Evolutionary conservation across 1,140 invertebrate genomes (phyloP).

Genomic region (Heliconius eleuchia): DNA sequence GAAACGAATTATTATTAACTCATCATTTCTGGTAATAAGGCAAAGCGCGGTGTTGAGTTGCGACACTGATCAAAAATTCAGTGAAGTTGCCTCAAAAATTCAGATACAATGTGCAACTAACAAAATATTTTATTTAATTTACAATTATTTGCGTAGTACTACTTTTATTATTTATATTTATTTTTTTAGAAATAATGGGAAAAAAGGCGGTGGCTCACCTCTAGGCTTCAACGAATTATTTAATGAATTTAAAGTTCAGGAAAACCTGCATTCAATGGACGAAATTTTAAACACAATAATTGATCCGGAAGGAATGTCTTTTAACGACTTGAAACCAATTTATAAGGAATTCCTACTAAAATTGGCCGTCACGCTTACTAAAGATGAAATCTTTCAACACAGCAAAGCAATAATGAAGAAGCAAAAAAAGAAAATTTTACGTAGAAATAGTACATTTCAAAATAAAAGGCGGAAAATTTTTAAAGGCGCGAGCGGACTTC

Average conservation of each 20-base stretch:
- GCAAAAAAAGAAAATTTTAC: constrained; percentile 86
- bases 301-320: constrained; percentile 94
- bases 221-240: constrained; percentile 92
- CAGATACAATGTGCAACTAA: too few relatives aligned
- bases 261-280: constrained; percentile 92
- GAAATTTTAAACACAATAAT: constrained; percentile 94
- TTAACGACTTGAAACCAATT: constrained; percentile 94
- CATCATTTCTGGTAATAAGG: too few relatives aligned
- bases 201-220: constrained; percentile 86
- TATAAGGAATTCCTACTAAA: constrained; percentile 94
- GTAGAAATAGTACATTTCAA: constrained; percentile 79
- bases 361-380: constrained; percentile 91
- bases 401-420: constrained; percentile 94
- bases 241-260: constrained; percentile 91
- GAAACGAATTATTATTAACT: too few relatives aligned
- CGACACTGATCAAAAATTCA: too few relatives aligned
- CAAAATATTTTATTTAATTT: neutral
- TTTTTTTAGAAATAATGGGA: constrained; percentile 82
- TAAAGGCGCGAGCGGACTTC: constrained; percentile 80
- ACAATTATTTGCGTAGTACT: neutral
- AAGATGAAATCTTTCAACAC: constrained; percentile 94
- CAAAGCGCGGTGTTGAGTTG: too few relatives aligned
- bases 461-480: constrained; percentile 81
- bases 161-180: constrained; percentile 33
- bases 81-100: too few relatives aligned